These are phyloP conservation scores for Lethenteron reissneri DNA, from an alignment of 2,113 vertebrate genomes.

Conservation along the genomic window DNA sequence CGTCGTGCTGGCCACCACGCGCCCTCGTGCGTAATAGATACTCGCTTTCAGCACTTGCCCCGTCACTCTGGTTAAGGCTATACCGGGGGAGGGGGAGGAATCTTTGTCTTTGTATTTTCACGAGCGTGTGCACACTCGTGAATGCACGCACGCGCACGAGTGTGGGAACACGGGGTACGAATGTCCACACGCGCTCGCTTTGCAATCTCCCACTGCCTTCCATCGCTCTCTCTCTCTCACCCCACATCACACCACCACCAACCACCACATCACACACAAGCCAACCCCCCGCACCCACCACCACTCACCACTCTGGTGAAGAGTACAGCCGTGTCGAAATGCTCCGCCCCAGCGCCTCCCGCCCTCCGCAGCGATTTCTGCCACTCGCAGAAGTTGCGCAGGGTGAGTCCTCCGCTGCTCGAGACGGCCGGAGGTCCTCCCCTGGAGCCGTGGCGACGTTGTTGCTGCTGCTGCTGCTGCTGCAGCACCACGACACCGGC, in stretches of 20 bases:
- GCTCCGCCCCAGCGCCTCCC: conserved; percentile 22
- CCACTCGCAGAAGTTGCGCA: conserved; percentile 31
- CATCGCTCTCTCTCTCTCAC: neutral
- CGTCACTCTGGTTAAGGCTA: too few relatives aligned
- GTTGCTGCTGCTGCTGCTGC: conserved; percentile 12
- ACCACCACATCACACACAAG: too few relatives aligned
- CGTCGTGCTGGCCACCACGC: too few relatives aligned
- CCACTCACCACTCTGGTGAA: conserved; percentile 29
- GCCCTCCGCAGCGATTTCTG: conserved; percentile 24
- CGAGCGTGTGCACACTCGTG: too few relatives aligned
- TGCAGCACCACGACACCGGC: conserved; percentile 25
- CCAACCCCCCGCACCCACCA: neutral
- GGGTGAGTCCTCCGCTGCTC: conserved; percentile 20
- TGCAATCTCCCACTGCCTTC: too few relatives aligned
- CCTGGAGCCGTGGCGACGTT: conserved; percentile 16
- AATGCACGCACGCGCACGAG: too few relatives aligned
- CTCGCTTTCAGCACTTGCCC: too few relatives aligned
- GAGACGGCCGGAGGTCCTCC: conserved; percentile 14
- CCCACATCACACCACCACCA: accelerated
- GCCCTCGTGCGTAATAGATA: too few relatives aligned
- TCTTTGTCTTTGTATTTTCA: too few relatives aligned
- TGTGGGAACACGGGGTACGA: too few relatives aligned
- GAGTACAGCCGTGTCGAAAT: conserved; percentile 30
- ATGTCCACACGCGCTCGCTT: too few relatives aligned
- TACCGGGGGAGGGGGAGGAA: too few relatives aligned